Conservation (phyloP, 2,113 vertebrate species). For the Clinocottus analis region DNA sequence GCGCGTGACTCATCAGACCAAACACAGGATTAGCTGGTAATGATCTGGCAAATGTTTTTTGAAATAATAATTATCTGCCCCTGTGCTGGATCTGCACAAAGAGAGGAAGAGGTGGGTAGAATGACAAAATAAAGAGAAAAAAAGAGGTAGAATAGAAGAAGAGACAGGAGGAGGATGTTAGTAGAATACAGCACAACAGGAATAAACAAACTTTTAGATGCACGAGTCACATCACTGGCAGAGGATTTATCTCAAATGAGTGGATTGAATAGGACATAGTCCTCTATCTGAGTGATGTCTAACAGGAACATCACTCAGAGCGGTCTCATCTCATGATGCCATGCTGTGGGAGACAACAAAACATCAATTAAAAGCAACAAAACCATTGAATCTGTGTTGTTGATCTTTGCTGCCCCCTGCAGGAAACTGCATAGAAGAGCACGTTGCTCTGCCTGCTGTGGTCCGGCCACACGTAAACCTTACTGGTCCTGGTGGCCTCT, state of each 20-base stretch:
- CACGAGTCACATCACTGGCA: not conserved
- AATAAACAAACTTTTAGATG: not conserved
- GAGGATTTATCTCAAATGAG: not conserved
- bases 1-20: slow-evolving; percentile 84
- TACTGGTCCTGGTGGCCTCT: not conserved
- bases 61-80: slow-evolving; percentile 83
- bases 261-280: not conserved
- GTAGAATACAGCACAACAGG: not conserved
- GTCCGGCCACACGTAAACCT: not conserved
- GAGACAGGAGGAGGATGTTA: not conserved
- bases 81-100: slow-evolving; percentile 57
- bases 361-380: slow-evolving; percentile 6
- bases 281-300: not conserved
- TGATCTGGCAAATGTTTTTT: slow-evolving; percentile 86
- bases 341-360: slow-evolving; percentile 17
- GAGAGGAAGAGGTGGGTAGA: not conserved
- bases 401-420: slow-evolving; percentile 75
- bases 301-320: not conserved
- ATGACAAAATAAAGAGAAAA: slow-evolving; percentile 12
- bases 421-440: slow-evolving; percentile 30
- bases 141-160: not conserved
- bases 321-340: not conserved
- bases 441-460: not conserved
- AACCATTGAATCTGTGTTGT: slow-evolving; percentile 3
- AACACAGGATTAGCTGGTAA: slow-evolving; percentile 84